These are phyloP conservation scores for Coccyzus lansbergi DNA, from an alignment of 2,797 vertebrate species.

Conservation along the genomic window DNA sequence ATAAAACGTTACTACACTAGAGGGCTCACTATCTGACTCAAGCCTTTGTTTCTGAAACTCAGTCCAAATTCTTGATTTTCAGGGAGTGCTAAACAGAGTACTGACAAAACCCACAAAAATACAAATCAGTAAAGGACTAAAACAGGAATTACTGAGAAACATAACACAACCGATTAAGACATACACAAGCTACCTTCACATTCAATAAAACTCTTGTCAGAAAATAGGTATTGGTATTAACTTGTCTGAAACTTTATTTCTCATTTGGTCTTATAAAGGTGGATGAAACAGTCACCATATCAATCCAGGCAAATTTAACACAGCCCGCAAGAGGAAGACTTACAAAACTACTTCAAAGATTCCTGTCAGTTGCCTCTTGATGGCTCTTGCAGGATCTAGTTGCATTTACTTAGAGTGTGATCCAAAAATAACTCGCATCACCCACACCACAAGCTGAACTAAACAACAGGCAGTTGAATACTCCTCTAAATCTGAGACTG, in stretches of 20 bases:
- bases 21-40: neutral
- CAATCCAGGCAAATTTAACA: neutral
- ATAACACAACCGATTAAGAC: neutral
- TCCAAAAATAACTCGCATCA: neutral
- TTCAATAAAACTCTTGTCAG: neutral
- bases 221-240: neutral
- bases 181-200: neutral
- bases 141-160: neutral
- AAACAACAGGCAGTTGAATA: neutral
- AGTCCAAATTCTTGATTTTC: neutral
- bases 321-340: neutral
- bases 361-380: neutral
- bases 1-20: neutral
- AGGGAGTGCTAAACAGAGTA: neutral
- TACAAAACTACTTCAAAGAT: neutral
- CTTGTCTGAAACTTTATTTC: neutral
- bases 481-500: neutral
- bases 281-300: neutral
- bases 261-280: neutral
- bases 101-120: neutral
- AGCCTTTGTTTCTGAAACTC: neutral
- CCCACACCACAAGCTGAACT: neutral
- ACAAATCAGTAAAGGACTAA: neutral
- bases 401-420: neutral
- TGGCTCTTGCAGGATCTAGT: neutral